Evolutionary conservation across 30 jellyfish, hydroid and myxozoan species (phyloP).

Genomic region (Cassiopea andromeda): DNA sequence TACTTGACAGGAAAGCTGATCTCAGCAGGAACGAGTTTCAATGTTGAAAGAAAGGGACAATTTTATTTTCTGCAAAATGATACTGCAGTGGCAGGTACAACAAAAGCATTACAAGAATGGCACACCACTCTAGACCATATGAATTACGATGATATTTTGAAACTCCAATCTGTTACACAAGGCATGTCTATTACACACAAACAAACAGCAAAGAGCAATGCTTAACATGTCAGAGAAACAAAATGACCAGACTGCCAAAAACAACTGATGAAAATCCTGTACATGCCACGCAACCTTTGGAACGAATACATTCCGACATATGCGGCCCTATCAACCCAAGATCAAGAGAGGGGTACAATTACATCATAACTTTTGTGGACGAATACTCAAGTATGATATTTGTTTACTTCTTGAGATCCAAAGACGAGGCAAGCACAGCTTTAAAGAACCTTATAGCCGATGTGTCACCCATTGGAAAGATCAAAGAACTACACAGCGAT

Average conservation of each 20-base stretch:
- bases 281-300: conserved; percentile 47
- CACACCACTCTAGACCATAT: conserved; percentile 59
- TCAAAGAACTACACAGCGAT: conserved; percentile 46
- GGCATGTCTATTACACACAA: conserved; percentile 53
- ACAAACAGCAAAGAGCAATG: conserved; percentile 39
- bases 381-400: conserved; percentile 43
- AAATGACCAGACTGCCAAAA: conserved; percentile 56
- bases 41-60: conserved; percentile 10
- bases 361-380: conserved; percentile 52
- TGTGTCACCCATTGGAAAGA: conserved; percentile 34
- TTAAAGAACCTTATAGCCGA: conserved; percentile 24
- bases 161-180: conserved; percentile 40
- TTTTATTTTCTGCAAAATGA: conserved; percentile 38
- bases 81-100: conserved; percentile 20
- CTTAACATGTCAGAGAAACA: conserved; percentile 55
- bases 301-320: conserved; percentile 43
- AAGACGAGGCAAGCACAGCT: conserved; percentile 45
- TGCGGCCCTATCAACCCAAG: conserved; percentile 56
- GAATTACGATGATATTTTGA: conserved; percentile 50
- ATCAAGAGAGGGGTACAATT: conserved; percentile 58
- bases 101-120: conserved; percentile 48
- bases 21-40: conserved; percentile 5
- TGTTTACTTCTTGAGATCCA: conserved; percentile 34
- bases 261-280: conserved; percentile 29
- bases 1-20: too few relatives aligned